Base-by-base conservation (phyloP, 1,140 invertebrate species). In the Cataglyphis hispanica region DNA sequence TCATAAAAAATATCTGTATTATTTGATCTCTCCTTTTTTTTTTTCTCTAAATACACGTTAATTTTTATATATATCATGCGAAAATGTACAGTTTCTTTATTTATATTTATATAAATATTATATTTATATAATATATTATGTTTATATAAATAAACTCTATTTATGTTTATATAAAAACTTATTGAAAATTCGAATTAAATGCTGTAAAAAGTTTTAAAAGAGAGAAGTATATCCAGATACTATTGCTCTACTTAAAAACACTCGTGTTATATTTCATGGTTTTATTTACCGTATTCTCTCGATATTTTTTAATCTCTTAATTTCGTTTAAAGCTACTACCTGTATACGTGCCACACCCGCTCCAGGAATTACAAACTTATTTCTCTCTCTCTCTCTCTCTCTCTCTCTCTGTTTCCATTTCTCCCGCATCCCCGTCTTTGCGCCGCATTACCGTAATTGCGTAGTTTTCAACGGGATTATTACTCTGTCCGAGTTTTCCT, bases 391-490 rank as follows among this genome's bases (percentile, higher is more conserved):
- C 7, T 27, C n/a, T 70, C 25, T 60, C 19, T 31, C 25, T 43
- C 50, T 25, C 16, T 40, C 0, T 43, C 1, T 11, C 10, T 43
- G 10, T 43, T 43, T 43, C 10, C 40, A 43, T 43, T 50, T 50
- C 46, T 50, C 46, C 16, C 46, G 16, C 25, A 37, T 74, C 64
- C 31, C 8, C 40, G 78, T 22, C 67, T 60, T 60, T 60, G 50
- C 53, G 22, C 27, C 46, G 58, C 77, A 72, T 86, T 86, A 86
- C 63, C 66, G 84, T 86, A 86, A 86, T 83, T 86, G 84, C 56
- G 77, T 61, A 83, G 63, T 72, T 72, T 86, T 66, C 84, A 69
- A 50, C 46, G 77, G 76, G 66, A 81, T 80, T 64, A 86, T 67
- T 60, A 61, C 76, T 66, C 66, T 46, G 67, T 25, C 66, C 76